Evolutionary conservation across 2,113 vertebrate species (phyloP), one percentile per base, ranked within the genome.

Genomic region (Zosterops lateralis): DNA sequence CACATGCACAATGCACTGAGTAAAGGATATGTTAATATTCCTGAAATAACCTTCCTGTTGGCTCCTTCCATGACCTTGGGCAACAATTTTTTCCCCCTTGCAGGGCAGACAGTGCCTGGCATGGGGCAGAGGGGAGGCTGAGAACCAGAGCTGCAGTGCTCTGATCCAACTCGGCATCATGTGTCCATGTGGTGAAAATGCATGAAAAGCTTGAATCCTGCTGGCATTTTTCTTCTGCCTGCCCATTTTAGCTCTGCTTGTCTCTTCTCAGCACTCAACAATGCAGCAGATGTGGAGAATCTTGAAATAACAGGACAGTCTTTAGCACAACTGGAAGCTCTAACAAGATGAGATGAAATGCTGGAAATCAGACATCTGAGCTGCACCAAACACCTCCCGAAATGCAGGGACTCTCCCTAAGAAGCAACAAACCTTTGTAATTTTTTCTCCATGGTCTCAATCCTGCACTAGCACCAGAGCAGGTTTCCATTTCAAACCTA

Each of bases 151-250:
- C 57, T 18, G 48, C 77, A n/a, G 66, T 4, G 24, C 19, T 66
- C 28, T 76, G 44, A 36, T 83, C 62, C 7, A 14, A 70, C 36
- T 20, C 0, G 0, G 36, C 19, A 22, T 31, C 0, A 1, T 0
- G 0, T 40, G 47, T 50, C 58, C 74, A 7, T 24, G 28, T 12
- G 47, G 48, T 66, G 24, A 67, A 87, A 93, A 83, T 21, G 40
- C 1, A 3, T 7, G 32, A 89, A 76, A 82, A 58, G 15, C 70
- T 48, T 13, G 36, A 76, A 87, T 65, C 45, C 54, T 54, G 62
- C 38, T 32, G 62, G 34, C 12, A 10, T 84, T 87, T 84, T 32
- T 56, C 50, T 56, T 70, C 71, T 74, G 38, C 24, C 62, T 85
- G 67, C 45, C 45, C 51, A 7, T 84, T 84, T 87, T 71, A 65